Conservation (phyloP, 2,888 invertebrate genomes). For the Cephus nigrinus region DNA sequence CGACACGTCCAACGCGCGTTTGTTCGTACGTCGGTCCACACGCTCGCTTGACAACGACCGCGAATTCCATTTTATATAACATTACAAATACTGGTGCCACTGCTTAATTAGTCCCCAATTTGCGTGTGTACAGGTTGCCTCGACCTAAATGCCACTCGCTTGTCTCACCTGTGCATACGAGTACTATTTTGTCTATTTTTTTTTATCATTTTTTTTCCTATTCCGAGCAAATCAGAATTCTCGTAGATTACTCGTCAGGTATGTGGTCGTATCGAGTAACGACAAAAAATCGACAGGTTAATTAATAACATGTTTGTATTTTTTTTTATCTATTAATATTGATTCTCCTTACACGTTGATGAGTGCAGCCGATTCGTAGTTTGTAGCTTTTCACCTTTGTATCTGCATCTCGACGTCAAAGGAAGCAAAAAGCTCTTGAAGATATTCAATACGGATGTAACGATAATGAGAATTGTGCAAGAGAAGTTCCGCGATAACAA, state of each 20-base stretch:
- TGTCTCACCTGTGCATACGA: neutral
- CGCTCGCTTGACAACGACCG: constrained; percentile 32
- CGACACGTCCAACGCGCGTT: constrained; percentile 31
- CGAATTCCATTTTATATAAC: constrained; percentile 49
- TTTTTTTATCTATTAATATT: neutral
- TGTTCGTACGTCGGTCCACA: constrained; percentile 26
- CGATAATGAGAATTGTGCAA: neutral
- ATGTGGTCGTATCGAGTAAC: neutral
- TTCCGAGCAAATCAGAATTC: neutral
- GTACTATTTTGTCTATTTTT: neutral
- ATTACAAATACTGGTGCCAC: constrained; percentile 37
- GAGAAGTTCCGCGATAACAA: neutral
- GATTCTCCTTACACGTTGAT: neutral
- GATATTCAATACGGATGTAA: neutral
- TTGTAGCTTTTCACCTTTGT: neutral
- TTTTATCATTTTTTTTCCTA: neutral
- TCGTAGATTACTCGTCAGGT: neutral
- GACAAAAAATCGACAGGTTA: neutral
- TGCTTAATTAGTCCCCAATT: constrained; percentile 44
- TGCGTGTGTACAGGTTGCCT: constrained; percentile 21
- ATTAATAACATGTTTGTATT: neutral
- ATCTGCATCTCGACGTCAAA: neutral
- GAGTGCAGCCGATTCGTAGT: neutral
- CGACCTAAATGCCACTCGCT: neutral
- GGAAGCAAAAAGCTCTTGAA: neutral